Base-by-base conservation (phyloP, 2,888 invertebrate species). In the Mythimna impura region DNA sequence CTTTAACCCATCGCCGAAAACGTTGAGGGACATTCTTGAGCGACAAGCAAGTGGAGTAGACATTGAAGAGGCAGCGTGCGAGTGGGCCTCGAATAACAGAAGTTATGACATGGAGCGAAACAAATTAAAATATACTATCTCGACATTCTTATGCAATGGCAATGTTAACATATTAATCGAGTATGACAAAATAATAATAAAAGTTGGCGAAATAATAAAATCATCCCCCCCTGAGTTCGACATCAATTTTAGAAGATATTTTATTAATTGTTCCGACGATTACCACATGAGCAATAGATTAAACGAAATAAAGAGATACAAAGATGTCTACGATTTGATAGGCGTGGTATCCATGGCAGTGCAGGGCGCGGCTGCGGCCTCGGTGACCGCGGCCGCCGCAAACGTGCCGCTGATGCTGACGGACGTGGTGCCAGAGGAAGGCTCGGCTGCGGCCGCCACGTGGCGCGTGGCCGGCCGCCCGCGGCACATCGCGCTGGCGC, bases 371-470 rank as follows among this genome's bases (percentile, higher is more conserved):
- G 64, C 10, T 40, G 75, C 67, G 20, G 81, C 76, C 47, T 71
- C 79, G n/a, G 43, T 43, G 7, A 7, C 40, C 14, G 78, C 85
- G 12, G 47, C 36, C 36, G 55, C 34, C 7, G 14, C 22, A 12
- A 17, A 6, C 30, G 65, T 84, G 61, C 86, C 85, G 64, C 69
- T 88, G 58, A 57, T 82, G 47, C 71, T 81, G 47, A 83, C 82
- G 71, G 86, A 82, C 70, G 76, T 66, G 76, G 74, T 71, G 66
- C 66, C 66, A 9, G 52, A 71, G 7, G 75, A 66, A 2, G 60
- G 14, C n/a, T 6, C 58, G 25, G n/a, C 10, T n/a, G 17, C 34
- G 20, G n/a, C 5, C 36, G 12, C 69, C 66, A 61, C 36, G 36
- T 81, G 81, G 77, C 65, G 30, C 4, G 73, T 43, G 54, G 65